Base-by-base conservation (phyloP, 2,113 vertebrate genomes). In the Sorex fumeus region DNA sequence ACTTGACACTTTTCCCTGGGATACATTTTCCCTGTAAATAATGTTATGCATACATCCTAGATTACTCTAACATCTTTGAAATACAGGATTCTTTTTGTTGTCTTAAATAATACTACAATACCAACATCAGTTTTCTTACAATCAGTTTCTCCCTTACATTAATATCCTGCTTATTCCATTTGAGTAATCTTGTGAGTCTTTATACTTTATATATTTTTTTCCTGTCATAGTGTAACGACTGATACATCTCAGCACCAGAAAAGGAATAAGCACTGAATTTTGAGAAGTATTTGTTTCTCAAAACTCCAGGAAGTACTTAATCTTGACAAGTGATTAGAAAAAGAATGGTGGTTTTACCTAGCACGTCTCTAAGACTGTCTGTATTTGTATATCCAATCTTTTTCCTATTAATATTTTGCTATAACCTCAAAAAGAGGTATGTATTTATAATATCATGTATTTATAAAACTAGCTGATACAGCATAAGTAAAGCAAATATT, bases 351-450 rank as follows among this genome's bases (percentile, higher is more conserved):
- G 27, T 67, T 90, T 90, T 71, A 67, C 25, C 36, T 25, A 43
- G 11, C 19, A 18, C 21, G 13, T 62, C 40, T 90, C 1, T 81
- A 89, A 94, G 69, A 18, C 79, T 93, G 30, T 71, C 50, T 62
- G 8, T 95, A 9, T 19, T 83, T 87, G 16, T 78, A 62, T 43
- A 66, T 57, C 75, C 13, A 36, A 84, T 87, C 19, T 89, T 9
- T 66, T 79, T 94, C 93, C 45, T 87, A 71, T 47, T 79, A 79
- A 40, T 62, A n/a, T 81, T 95, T 70, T 91, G 25, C 86, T 91
- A 36, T 67, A 6, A 67, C 12, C 21, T 78, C 27, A 83, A 30
- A 53, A 40, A 40, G 40, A 40, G 7, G 3, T 7, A 40, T 40
- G 40, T 40, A 40, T 40, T 40, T 40, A 40, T 40, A n/a, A n/a